Evolutionary conservation across 2,113 vertebrate genomes (phyloP).

Genomic region (Cinclus cinclus): DNA sequence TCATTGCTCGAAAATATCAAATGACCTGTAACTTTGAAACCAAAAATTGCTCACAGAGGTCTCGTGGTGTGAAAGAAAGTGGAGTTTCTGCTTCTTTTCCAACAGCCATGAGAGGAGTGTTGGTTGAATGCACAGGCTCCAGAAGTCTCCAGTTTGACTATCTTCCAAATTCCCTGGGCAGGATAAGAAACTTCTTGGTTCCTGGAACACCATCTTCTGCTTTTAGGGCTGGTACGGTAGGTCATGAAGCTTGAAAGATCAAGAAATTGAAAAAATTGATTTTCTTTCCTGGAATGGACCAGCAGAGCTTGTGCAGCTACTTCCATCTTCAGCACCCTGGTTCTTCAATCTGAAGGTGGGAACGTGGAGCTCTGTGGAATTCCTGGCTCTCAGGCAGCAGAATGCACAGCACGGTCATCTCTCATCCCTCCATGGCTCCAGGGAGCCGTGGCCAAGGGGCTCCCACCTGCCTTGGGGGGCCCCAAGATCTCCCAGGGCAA

Average conservation of each 20-base stretch:
- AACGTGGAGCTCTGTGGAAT: accelerated
- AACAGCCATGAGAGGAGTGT: background rate
- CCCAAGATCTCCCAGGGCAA: background rate
- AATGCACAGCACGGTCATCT: background rate
- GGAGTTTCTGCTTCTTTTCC: background rate
- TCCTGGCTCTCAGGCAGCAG: accelerated
- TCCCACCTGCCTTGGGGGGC: background rate
- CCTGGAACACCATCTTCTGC: background rate
- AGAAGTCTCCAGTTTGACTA: background rate
- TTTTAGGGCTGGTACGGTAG: background rate
- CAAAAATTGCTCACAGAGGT: background rate
- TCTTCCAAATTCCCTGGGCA: background rate
- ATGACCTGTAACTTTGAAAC: background rate
- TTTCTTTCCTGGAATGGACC: background rate
- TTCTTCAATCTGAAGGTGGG: accelerated
- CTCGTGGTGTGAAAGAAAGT: background rate
- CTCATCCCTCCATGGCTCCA: background rate
- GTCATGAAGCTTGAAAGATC: background rate
- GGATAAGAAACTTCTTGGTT: background rate
- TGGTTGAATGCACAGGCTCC: background rate
- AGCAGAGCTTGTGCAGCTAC: background rate
- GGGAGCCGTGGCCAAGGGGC: background rate
- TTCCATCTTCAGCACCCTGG: background rate
- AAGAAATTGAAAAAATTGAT: background rate
- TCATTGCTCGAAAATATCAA: background rate